Evolutionary conservation across 1,140 invertebrate species (phyloP), one percentile per base, ranked within the genome.

Genomic region (Camponotus vicinus): DNA sequence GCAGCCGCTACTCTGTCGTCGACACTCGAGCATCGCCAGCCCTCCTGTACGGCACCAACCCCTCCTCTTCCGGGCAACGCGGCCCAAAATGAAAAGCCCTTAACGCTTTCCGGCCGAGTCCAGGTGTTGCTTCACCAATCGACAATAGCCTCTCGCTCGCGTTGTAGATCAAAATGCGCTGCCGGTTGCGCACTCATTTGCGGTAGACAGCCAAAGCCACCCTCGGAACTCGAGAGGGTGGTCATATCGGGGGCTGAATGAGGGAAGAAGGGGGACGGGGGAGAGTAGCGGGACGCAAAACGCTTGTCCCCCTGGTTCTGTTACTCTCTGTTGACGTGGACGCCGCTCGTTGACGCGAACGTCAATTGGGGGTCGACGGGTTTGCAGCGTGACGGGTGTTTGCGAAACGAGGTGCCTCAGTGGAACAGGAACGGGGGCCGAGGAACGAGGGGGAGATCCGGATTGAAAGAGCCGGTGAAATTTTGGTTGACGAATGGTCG

Each of bases 61-160:
- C 42, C 42, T 11, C 34, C 57, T 49, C 67, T 88, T 87, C 27
- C 40, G 75, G 52, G 64, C 32, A 45, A 71, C 57, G 73, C 78
- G 73, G 40, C 34, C 82, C 71, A 57, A 87, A 91, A 90, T 91
- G 76, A 89, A 91, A 91, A 88, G 86, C 90, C 88, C 85, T 88
- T 85, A 88, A 88, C 85, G 86, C 85, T 91, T 91, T 91, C 84
- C 90, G 88, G 85, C 82, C 88, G 86, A 55, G 90, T 84, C 91
- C 91, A 91, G 91, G 91, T 91, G 91, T 91, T 89, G 89, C 86
- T 88, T 86, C 79, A 49, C 79, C 79, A 61, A 83, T 75, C 79
- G 79, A 83, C 79, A 83, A 83, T 83, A 61, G 79, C 79, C 69
- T 83, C 79, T 83, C 40, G 52, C 69, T 61, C 79, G 32, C 55